Evolutionary conservation across 2,888 invertebrate genomes (phyloP), one percentile per base, ranked within the genome.

Genomic region (Poecilobothrus nobilitatus): DNA sequence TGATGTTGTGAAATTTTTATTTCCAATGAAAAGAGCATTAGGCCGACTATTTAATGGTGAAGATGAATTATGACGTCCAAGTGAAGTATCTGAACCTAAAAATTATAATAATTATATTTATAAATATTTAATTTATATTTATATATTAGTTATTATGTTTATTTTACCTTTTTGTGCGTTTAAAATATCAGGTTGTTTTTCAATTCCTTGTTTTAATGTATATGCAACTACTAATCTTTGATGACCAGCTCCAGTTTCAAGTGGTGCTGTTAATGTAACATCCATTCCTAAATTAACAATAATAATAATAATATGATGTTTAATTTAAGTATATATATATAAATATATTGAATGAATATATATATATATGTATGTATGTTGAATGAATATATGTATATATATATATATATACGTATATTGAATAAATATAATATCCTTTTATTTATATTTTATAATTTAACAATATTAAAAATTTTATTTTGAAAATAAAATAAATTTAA

Each of bases 221-320:
- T 93, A 93, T 15, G 92, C 92, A 22, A 93, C 92, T 63, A 93
- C 92, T 77, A 92, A 92, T 73, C 92, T 86, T 75, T 92, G 88
- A 74, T 92, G 92, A 1, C 91, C 92, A 44, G 92, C 91, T 73
- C 91, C 92, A 63, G 92, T 88, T 79, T 89, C 89, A 74, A 89
- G 80, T 83, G 88, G 87, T 20, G 88, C 82, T 27, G 82, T 82
- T n/a, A 82, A 80, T 41, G 82, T 82, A 64, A 82, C 81, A 76
- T 82, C 82, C 81, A 82, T 82, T 68, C 82, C 82, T 82, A 70
- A 22, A 71, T 10, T 44, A 15, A 44, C 12, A 53, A 18, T 53
- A 41, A 6, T 6, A 37, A 37, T n/a, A n/a, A n/a, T n/a, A n/a
- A n/a, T n/a, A n/a, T n/a, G n/a, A n/a, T n/a, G n/a, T n/a, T n/a